Base-by-base conservation (phyloP, 2,113 vertebrate species). In the Candoia aspera region DNA sequence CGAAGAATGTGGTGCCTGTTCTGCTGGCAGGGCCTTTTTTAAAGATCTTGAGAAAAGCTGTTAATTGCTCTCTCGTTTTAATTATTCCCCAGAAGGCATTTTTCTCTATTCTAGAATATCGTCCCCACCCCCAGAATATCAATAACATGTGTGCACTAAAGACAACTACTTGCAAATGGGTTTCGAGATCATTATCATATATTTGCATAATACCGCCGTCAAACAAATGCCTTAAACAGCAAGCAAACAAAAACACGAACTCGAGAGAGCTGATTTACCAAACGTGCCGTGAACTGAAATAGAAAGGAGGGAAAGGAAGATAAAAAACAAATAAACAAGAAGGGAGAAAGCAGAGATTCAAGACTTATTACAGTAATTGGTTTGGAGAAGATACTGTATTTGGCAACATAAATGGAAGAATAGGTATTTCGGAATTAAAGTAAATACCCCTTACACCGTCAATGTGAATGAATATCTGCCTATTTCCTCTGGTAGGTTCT, bases 201-300 rank as follows among this genome's bases (percentile, higher is more conserved):
- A 96, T 96, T 97, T 96, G 93, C 96, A 96, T 96, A 96, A 95
- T 87, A 85, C 93, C 60, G 83, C 92, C 68, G 92, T 87, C 89
- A 57, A 84, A 21, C 88, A 94, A 87, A 91, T 91, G 91, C 91
- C 87, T 89, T 89, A 89, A 73, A 91, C 59, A 54, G 90, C 83
- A 29, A 92, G 87, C 91, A 92, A 92, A 92, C 91, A 89, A 92
- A 92, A 92, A 92, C 91, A 92, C 37, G 91, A 89, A 89, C 79
- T 89, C 87, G 55, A 33, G 79, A 92, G 91, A 91, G 87, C 84
- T 90, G 17, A 19, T 49, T 90, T 83, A 91, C 88, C 1, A 12
- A 88, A 88, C 86, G 90, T 90, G 10, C 1, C 87, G 89, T 88
- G 55, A 21, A 89, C 73, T 33, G 64, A 85, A 91, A 68, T 46